Evolutionary conservation across 1,140 invertebrate species (phyloP), one percentile per base, ranked within the genome.

Genomic region (Thereuonema tuberculata): DNA sequence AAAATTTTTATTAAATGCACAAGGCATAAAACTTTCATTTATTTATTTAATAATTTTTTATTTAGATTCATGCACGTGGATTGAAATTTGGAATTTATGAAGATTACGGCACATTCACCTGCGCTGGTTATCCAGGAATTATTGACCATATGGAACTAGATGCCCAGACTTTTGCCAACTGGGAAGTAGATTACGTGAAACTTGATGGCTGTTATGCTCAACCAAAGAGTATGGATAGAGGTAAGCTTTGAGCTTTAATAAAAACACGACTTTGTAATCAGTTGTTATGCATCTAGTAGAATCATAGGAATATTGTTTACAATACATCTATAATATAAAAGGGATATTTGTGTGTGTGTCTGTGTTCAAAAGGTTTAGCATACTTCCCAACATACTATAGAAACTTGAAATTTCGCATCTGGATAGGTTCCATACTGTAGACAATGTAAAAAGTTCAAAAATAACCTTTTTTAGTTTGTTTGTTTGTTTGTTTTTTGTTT

Each of bases 1-100:
- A n/a, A n/a, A n/a, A 25, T 54, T 47, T 24, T 23, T 25, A 12
- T 53, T 20, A 20, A 56, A 17, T 23, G 9, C n/a, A 29, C 43
- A 12, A 56, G 57, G 20, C 5, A 52, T 25, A 21, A 25, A 52
- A 52, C 20, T 20, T 17, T 58, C 26, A n/a, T 5, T 55, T 27
- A 3, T 27, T 62, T 20, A 46, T 28, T 15, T 61, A 17, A 24
- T n/a, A 14, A 25, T 21, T 1, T 49, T 21, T 2, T 49, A 52
- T 53, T 26, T 56, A 80, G 78, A 68, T 81, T 54, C 80, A 81
- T 65, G 63, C 62, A 14, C 70, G 71, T 63, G 79, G 78, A 0
- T 64, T 82, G 5, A 80, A 80, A 67, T 71, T 82, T 59, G 81
- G 80, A 20, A 80, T 82, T 56, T 82, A 82, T 67, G 78, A 77